Conservation (phyloP, 1,140 invertebrate genomes). For the Lepidurus apus region DNA sequence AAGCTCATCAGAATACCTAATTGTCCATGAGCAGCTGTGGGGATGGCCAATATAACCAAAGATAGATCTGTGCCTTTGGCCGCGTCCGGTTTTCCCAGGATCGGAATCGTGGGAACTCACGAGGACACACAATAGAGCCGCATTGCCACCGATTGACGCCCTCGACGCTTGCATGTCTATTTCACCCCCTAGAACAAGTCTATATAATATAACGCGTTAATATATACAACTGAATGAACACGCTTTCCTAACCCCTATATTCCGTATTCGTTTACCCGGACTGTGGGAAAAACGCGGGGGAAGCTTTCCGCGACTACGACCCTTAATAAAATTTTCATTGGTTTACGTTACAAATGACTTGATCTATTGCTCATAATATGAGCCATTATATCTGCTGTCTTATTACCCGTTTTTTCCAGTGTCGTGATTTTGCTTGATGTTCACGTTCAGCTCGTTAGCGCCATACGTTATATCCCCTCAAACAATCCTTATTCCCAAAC, state of each 20-base stretch:
- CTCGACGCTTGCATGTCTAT: neutral
- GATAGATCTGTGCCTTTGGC: neutral
- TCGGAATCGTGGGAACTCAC: conserved; percentile 11
- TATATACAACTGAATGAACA: neutral
- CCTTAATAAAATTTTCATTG: neutral
- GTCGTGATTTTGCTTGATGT: neutral
- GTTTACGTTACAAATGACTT: neutral
- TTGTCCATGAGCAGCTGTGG: neutral
- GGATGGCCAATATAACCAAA: neutral
- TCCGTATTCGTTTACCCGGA: neutral
- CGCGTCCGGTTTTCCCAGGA: conserved; percentile 13
- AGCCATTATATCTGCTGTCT: neutral
- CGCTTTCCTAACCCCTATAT: neutral
- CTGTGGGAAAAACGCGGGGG: neutral
- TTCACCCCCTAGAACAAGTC: neutral
- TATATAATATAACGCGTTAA: neutral
- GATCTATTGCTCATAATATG: neutral
- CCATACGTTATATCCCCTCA: neutral
- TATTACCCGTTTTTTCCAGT: neutral
- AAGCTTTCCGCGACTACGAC: neutral
- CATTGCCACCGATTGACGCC: neutral
- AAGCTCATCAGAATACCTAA: neutral
- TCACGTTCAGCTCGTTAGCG: neutral
- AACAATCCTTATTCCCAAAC: neutral
- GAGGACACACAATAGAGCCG: conserved; percentile 2